Evolutionary conservation across 1,140 invertebrate genomes (phyloP), one percentile per base, ranked within the genome.

Genomic region (Gonatopus flavifemur): DNA sequence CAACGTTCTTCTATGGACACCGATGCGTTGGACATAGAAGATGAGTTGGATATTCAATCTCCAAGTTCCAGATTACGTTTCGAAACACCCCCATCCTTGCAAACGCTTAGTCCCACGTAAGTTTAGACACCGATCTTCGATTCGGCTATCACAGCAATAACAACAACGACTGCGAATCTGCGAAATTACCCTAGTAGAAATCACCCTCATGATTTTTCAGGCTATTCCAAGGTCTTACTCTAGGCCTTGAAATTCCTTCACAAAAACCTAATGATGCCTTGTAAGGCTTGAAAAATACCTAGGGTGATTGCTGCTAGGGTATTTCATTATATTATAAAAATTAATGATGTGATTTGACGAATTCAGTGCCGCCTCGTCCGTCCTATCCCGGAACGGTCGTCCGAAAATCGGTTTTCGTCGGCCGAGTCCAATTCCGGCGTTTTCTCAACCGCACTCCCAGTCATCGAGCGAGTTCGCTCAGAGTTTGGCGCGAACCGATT

Each of bases 1-100:
- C 90, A 92, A 67, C 76, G 89, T 49, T 90, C 88, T 41, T 91
- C 89, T 0, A 86, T 92, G 73, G 90, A 92, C 64, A 91, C 88
- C 1, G 90, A 92, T 63, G 87, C 84, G 5, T 71, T 89, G 30
- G 88, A 86, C 30, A 79, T 82, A 2, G 86, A 91, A 59, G 88
- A 90, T 64, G 86, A 88, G 60, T 79, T 74, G 30, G 72, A 76
- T 4, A 47, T 69, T n/a, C 61, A 60, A 15, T 60, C 74, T 12
- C 53, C 70, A 0, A 75, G 71, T 57, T 73, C 75, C 0, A 62
- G 69, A 33, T 69, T 78, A 48, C 66, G 67, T 6, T 50, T 78
- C 10, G 72, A 76, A 39, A 60, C 71, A 3, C 52, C 70, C 0
- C 69, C 71, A 8, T 69, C 74, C 5, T 43, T 76, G 21, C 59